These are phyloP conservation scores for Gerris buenoi DNA, from an alignment of 1,140 invertebrate genomes.

Conservation along the genomic window DNA sequence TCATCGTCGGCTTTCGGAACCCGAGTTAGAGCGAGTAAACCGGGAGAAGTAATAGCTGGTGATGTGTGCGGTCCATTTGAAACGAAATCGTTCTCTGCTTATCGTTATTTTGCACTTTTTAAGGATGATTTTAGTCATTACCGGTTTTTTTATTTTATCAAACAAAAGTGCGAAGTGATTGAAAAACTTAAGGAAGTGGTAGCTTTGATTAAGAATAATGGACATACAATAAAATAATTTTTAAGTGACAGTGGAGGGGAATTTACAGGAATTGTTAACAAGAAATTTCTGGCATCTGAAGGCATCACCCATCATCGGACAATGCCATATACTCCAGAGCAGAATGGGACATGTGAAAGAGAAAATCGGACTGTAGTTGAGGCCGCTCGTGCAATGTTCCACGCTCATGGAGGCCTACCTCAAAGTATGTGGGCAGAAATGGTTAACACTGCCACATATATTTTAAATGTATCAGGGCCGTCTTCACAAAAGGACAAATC, in stretches of 20 bases:
- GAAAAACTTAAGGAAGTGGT: conserved; percentile 20
- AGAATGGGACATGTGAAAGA: conserved; percentile 2
- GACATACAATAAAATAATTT: conserved; percentile 23
- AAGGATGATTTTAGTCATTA: conserved; percentile 26
- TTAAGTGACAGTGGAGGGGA: conserved; percentile 25
- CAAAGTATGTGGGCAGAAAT: neutral
- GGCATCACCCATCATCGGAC: conserved; percentile 15
- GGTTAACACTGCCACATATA: neutral
- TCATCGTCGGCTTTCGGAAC: no score
- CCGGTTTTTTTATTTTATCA: conserved; percentile 23
- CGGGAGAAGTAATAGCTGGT: conserved; percentile 23
- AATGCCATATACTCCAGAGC: conserved; percentile 13
- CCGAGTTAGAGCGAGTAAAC: conserved; percentile 18
- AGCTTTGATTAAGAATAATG: conserved; percentile 16
- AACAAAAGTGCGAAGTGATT: conserved; percentile 24
- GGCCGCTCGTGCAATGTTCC: neutral
- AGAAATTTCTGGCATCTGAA: conserved; percentile 16
- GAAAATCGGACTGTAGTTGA: neutral
- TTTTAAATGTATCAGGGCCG: neutral
- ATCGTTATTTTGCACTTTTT: conserved; percentile 21
- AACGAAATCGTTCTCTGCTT: conserved; percentile 22
- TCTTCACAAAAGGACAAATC: neutral
- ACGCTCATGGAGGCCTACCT: no score
- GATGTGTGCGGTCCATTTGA: conserved; percentile 25
- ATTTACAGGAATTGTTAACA: conserved; percentile 22